Evolutionary conservation across 1,140 invertebrate species (phyloP).

Genomic region (Globodera ellingtonae): DNA sequence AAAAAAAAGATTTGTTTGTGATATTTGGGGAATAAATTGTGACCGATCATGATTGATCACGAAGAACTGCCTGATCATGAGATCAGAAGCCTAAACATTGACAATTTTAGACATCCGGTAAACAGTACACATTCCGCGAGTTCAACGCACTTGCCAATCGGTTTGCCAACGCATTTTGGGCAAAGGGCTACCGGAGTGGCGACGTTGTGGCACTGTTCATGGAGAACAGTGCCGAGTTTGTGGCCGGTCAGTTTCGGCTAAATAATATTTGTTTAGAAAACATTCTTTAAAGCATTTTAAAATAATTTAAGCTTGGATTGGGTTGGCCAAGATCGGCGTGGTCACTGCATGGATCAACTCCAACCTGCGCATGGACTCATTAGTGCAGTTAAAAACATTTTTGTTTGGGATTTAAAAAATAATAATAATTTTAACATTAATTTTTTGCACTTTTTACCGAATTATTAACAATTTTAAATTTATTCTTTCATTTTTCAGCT

Average conservation of each 20-base stretch:
- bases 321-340: constrained; percentile 66
- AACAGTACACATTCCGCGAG: constrained; percentile 54
- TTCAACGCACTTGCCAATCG: constrained; percentile 57
- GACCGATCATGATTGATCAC: too few relatives aligned
- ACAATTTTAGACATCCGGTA: constrained; percentile 19
- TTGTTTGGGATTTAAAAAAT: not conserved
- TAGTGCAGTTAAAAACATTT: constrained; percentile 73
- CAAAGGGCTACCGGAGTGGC: constrained; percentile 73
- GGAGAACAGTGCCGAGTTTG: constrained; percentile 71
- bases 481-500: constrained; percentile 9
- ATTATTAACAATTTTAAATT: not conserved
- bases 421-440: not conserved
- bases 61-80: too few relatives aligned
- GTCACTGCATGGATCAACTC: constrained; percentile 80
- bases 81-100: not conserved
- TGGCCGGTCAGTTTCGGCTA: constrained; percentile 39
- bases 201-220: constrained; percentile 83
- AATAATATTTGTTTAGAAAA: not conserved
- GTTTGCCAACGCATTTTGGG: constrained; percentile 63
- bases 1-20: too few relatives aligned
- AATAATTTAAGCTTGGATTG: constrained; percentile 55
- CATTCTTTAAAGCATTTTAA: not conserved
- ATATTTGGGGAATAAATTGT: too few relatives aligned
- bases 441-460: not conserved
- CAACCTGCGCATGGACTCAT: constrained; percentile 76